Conservation (phyloP, 2,888 invertebrate species). For the Eilema caniola region DNA sequence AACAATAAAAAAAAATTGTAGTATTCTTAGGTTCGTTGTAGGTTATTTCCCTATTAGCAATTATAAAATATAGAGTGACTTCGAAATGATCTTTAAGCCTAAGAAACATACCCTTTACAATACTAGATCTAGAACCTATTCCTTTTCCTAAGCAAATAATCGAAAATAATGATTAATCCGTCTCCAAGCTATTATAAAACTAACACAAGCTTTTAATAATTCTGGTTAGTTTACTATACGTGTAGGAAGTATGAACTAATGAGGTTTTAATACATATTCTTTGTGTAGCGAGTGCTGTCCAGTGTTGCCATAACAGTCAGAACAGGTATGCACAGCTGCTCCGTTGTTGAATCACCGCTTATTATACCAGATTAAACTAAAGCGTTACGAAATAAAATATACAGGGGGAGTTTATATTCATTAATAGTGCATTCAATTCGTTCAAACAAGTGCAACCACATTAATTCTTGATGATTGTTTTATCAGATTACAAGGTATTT, state of each 20-base stretch:
- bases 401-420: not conserved
- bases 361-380: constrained; percentile 23
- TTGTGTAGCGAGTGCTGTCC: constrained; percentile 45
- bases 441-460: not conserved
- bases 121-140: not conserved
- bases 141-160: not conserved
- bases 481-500: not conserved
- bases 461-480: not conserved
- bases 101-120: too few species aligned
- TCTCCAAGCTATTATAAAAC: not conserved
- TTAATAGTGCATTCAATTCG: not conserved
- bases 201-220: not conserved
- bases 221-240: not conserved
- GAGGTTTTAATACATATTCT: constrained; percentile 25
- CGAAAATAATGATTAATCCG: not conserved
- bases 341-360: constrained; percentile 49
- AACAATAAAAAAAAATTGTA: too few species aligned
- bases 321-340: constrained; percentile 48
- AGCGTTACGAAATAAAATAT: constrained; percentile 17
- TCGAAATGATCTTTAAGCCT: not conserved
- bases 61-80: not conserved
- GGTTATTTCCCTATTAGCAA: too few species aligned
- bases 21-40: too few species aligned
- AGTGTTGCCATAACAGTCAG: constrained; percentile 53
- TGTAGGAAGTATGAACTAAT: not conserved